Evolutionary conservation across 2,797 vertebrate species (phyloP).

Genomic region (Pseudochaenichthys georgianus): DNA sequence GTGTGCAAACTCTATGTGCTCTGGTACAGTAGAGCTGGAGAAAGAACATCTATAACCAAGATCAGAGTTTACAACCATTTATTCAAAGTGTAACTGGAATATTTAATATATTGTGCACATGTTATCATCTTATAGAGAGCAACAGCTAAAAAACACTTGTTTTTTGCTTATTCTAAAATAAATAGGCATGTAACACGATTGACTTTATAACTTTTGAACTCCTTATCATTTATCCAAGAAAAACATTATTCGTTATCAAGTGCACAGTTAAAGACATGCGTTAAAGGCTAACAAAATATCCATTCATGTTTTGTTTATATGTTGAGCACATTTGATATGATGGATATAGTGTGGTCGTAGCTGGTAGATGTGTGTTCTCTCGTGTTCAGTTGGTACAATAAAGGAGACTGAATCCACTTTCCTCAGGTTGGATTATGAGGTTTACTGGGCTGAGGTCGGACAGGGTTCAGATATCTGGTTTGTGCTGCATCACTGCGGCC

Average conservation of each 20-base stretch:
- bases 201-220: neutral
- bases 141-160: neutral
- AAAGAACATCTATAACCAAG: no score
- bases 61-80: rapidly evolving
- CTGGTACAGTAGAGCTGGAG: neutral
- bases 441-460: constrained; percentile 10
- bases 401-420: neutral
- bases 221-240: neutral
- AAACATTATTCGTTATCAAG: neutral
- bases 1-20: constrained; percentile 23
- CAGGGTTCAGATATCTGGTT: neutral
- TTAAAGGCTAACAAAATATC: neutral
- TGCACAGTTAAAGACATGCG: neutral
- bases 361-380: neutral
- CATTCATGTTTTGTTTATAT: no score
- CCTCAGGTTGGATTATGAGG: neutral
- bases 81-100: neutral
- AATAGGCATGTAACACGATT: neutral
- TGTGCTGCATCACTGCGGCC: neutral
- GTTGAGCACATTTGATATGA: no score
- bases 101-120: neutral
- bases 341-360: neutral
- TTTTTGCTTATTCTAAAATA: neutral
- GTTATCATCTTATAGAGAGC: neutral
- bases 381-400: neutral